Conservation (phyloP, 2,888 invertebrate genomes). For the Junonia oenone region DNA sequence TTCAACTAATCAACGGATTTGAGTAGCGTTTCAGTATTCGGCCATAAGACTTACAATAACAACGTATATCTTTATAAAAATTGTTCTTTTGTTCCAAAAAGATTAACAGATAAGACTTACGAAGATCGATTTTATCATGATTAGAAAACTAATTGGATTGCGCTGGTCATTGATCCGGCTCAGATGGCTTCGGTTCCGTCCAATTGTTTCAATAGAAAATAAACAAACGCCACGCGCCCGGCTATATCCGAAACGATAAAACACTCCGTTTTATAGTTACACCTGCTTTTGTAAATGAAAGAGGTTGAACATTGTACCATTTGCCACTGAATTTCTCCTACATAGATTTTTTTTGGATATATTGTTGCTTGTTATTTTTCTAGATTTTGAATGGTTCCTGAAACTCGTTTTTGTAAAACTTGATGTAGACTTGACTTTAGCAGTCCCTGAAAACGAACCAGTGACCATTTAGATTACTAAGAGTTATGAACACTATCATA, state of each 20-base stretch:
- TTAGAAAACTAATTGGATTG: conserved; percentile 5
- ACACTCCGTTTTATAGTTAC: conserved; percentile 18
- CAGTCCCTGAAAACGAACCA: too few species aligned
- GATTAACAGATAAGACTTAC: not conserved
- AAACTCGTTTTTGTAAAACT: too few species aligned
- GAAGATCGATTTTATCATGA: not conserved
- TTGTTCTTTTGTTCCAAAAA: too few species aligned
- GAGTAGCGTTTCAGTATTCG: too few species aligned
- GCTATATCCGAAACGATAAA: conserved; percentile 24
- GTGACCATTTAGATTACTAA: too few species aligned
- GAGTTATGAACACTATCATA: too few species aligned
- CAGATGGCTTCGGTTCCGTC: conserved; percentile 12
- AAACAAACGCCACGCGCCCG: conserved; percentile 16
- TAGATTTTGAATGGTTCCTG: too few species aligned
- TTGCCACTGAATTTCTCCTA: not conserved
- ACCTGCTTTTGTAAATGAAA: conserved; percentile 16
- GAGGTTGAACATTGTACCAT: conserved; percentile 3
- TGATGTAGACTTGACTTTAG: too few species aligned
- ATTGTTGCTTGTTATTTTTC: too few species aligned
- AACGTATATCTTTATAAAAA: too few species aligned
- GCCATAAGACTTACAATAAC: too few species aligned
- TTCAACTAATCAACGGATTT: too few species aligned
- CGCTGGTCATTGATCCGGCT: conserved; percentile 19
- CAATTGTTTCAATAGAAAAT: conserved; percentile 26
- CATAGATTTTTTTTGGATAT: not conserved